Evolutionary conservation across 2,888 invertebrate genomes (phyloP).

Genomic region (Torymus auratus): DNA sequence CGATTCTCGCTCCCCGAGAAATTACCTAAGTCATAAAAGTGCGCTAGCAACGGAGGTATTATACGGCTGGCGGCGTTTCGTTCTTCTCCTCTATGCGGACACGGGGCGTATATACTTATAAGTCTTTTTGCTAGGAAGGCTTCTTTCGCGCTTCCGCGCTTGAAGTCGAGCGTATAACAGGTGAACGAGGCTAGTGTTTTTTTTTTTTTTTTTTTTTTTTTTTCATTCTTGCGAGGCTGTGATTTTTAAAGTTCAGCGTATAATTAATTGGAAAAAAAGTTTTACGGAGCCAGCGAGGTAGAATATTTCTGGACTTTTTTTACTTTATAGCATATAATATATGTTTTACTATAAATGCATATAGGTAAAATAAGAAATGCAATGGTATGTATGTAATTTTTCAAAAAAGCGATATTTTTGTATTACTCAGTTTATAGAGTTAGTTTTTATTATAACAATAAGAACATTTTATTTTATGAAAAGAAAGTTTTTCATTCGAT

Average conservation of each 20-base stretch:
- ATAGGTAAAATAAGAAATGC: no score
- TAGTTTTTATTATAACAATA: no score
- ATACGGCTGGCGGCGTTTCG: not conserved
- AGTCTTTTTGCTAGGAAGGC: no score
- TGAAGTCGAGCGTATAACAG: no score
- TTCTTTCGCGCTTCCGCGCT: not conserved
- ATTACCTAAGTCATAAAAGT: constrained; percentile 52
- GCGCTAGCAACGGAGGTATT: constrained; percentile 29
- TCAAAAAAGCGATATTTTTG: no score
- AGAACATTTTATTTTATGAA: no score
- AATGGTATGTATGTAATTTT: no score
- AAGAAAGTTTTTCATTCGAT: no score
- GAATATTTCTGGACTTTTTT: not conserved
- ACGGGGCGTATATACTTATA: not conserved
- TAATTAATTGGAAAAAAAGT: not conserved
- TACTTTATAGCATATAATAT: no score
- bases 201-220: constrained; percentile 6
- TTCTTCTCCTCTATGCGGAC: not conserved
- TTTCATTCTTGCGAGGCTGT: not conserved
- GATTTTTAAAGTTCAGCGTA: not conserved
- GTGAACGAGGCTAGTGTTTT: not conserved
- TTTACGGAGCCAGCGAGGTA: not conserved
- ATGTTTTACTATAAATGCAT: no score
- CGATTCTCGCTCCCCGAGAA: constrained; percentile 36
- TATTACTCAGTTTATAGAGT: no score